Conservation (phyloP, 1,140 invertebrate genomes). For the Ips typographus region DNA sequence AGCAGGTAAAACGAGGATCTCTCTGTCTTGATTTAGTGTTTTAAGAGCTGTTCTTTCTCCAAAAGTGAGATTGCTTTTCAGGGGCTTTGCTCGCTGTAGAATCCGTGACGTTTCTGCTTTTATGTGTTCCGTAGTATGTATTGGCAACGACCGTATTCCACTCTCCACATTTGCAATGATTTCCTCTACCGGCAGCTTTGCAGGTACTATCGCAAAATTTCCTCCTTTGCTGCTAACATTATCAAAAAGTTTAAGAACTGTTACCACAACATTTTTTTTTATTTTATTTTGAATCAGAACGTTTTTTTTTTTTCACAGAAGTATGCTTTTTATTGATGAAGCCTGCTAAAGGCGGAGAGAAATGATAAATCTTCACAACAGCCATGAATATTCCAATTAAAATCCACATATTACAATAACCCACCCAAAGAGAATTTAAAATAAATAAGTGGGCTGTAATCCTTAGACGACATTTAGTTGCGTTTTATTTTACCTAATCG, state of each 20-base stretch:
- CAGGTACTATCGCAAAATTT: too few species aligned
- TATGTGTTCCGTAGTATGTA: too few species aligned
- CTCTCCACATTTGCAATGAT: too few species aligned
- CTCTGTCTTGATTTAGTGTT: too few species aligned
- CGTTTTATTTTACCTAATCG: background rate
- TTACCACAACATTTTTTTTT: slow-evolving; percentile 2
- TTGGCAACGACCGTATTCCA: too few species aligned
- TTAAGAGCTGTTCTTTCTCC: too few species aligned
- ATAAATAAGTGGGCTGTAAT: background rate
- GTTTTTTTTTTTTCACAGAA: background rate
- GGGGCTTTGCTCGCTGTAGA: too few species aligned
- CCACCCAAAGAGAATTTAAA: slow-evolving; percentile 1
- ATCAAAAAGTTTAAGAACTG: background rate
- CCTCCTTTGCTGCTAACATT: too few species aligned
- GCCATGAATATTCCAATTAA: slow-evolving; percentile 1
- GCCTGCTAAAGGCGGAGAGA: background rate
- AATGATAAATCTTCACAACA: background rate
- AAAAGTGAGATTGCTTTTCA: too few species aligned
- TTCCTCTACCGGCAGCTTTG: too few species aligned
- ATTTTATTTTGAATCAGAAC: slow-evolving; percentile 6
- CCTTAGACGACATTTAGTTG: background rate
- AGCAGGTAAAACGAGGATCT: too few species aligned
- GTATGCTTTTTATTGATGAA: background rate
- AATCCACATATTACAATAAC: background rate
- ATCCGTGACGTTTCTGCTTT: too few species aligned